Evolutionary conservation across 2,797 vertebrate species (phyloP).

Genomic region (Catostomus latipinnis): DNA sequence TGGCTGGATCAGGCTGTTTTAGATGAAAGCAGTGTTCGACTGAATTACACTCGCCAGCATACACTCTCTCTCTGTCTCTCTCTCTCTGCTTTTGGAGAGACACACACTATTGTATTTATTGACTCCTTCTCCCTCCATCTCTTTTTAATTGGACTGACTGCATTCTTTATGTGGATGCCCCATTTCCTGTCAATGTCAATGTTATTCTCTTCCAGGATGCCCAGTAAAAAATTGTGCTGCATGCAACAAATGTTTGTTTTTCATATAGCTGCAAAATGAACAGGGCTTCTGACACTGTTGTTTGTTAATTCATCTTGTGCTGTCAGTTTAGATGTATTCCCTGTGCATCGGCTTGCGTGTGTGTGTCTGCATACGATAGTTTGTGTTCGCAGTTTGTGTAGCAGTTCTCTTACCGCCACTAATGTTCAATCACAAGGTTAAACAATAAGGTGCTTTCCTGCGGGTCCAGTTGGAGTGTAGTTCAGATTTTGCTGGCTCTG

Average conservation of each 20-base stretch:
- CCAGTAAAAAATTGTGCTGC: not conserved
- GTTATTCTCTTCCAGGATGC: constrained; percentile 23
- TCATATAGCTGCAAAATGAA: constrained; percentile 3
- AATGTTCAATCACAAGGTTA: too few relatives aligned
- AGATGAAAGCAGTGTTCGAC: constrained; percentile 72
- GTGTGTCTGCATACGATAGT: not conserved
- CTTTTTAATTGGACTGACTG: constrained; percentile 60
- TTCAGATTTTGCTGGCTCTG: too few relatives aligned
- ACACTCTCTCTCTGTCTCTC: constrained; percentile 64
- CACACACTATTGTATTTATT: constrained; percentile 72
- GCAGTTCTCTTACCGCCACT: too few relatives aligned
- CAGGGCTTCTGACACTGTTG: constrained; percentile 8
- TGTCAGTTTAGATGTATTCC: constrained; percentile 21
- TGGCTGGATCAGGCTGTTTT: constrained; percentile 63
- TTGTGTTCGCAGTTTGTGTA: too few relatives aligned
- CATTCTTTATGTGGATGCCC: constrained; percentile 48
- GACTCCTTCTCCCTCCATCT: constrained; percentile 65
- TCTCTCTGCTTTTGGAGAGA: constrained; percentile 69
- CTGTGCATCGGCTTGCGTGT: not conserved
- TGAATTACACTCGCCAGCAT: constrained; percentile 66
- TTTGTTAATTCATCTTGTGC: constrained; percentile 39
- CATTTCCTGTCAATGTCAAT: constrained; percentile 38
- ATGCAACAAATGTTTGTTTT: constrained; percentile 18
- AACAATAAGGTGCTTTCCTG: too few relatives aligned
- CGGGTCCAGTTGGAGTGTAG: too few relatives aligned